Conservation (phyloP, 2,888 invertebrate species). For the Digitonthophagus gazella region DNA sequence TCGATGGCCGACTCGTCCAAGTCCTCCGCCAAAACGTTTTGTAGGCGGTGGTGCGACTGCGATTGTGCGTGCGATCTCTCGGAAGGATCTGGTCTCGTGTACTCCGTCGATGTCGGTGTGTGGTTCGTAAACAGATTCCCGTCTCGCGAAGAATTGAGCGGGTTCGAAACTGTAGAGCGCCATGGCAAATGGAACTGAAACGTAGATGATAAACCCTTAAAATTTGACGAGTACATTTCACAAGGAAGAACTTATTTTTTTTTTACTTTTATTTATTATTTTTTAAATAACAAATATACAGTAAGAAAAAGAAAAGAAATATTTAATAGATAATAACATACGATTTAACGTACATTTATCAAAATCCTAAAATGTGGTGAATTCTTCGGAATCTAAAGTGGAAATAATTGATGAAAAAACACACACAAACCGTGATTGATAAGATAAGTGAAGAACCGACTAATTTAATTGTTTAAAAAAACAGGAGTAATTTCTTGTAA, state of each 20-base stretch:
- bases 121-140: slow-evolving; percentile 44
- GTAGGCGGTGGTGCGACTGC: not conserved
- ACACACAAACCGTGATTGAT: not conserved
- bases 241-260: slow-evolving; percentile 18
- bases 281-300: not conserved
- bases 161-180: slow-evolving; percentile 40
- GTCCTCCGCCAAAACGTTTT: slow-evolving; percentile 18
- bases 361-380: no score
- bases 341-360: not conserved
- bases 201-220: not conserved
- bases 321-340: no score
- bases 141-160: slow-evolving; percentile 50
- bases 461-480: not conserved
- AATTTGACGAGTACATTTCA: not conserved
- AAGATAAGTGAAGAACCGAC: not conserved
- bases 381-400: not conserved
- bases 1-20: slow-evolving; percentile 26
- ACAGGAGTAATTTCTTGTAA: not conserved
- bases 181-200: slow-evolving; percentile 46
- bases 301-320: no score
- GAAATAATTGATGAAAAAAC: not conserved
- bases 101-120: slow-evolving; percentile 10
- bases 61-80: slow-evolving; percentile 23
- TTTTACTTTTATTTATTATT: not conserved
- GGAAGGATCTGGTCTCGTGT: slow-evolving; percentile 22